These are phyloP conservation scores for Pterois miles DNA, from an alignment of 2,797 vertebrate genomes.

Conservation along the genomic window DNA sequence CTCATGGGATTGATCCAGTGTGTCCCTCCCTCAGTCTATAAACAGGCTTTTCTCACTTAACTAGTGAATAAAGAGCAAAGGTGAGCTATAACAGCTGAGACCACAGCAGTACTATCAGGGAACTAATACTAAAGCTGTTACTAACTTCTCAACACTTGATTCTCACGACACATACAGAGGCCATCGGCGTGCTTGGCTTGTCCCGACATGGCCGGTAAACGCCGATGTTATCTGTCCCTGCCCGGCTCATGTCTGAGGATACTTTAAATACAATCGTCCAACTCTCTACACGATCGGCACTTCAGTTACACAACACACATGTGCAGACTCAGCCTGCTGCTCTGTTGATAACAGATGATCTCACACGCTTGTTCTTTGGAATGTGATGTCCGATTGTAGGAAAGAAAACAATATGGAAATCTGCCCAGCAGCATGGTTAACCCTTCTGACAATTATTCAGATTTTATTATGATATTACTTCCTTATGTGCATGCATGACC, in stretches of 20 bases:
- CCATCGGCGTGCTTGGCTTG: background rate
- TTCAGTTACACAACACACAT: conserved; percentile 11
- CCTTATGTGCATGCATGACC: background rate
- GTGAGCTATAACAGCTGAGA: background rate
- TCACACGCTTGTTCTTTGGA: background rate
- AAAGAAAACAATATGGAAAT: background rate
- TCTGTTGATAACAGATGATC: conserved; percentile 10
- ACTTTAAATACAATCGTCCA: background rate
- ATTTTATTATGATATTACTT: background rate
- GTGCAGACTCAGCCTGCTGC: background rate
- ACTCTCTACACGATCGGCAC: background rate
- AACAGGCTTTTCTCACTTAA: background rate
- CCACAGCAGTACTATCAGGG: background rate
- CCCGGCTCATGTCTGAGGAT: background rate
- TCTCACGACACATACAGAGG: background rate
- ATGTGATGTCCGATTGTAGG: background rate
- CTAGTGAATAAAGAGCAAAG: background rate
- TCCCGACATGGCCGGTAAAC: conserved; percentile 16
- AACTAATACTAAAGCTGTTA: background rate
- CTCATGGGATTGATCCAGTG: background rate
- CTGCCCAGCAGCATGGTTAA: background rate
- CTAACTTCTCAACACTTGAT: background rate
- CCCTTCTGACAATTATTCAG: background rate
- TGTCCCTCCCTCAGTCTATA: background rate
- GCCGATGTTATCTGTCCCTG: conserved; percentile 26